Base-by-base conservation (phyloP, 2,888 invertebrate genomes). In the Lasioglossum morio region DNA sequence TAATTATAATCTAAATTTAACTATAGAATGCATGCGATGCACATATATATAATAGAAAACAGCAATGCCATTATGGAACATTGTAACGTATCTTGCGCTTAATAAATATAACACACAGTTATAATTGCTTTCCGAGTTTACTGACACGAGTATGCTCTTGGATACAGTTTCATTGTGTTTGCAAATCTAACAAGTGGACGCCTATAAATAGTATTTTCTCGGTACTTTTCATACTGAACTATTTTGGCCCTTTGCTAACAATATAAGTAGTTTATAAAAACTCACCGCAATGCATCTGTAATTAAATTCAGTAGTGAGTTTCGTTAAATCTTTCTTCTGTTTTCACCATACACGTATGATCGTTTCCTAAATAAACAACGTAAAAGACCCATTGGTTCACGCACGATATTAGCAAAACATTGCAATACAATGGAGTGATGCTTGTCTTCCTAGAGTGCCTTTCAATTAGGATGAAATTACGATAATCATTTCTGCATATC, bases 291-390 rank as follows among this genome's bases (percentile, higher is more conserved):
- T 87, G 72, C 66, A 84, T 90, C 91, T 91, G 91, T 88, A 91
- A 92, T 93, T 91, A 91, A 92, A 92, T 92, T 87, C 85, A 91
- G 90, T 89, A 90, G 87, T 89, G 87, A 73, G 81, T 86, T 88
- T 89, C 53, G 69, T 81, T 89, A 89, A 88, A 85, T 40, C 83
- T 75, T 77, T 85, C 85, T 90, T 85, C 60, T 87, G 82, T 81
- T 88, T 86, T 85, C 37, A 80, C 75, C 76, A n/a, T 84, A 79
- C 81, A 74, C 77, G 73, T 60, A 76, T 80, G 79, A 69, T 84
- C 81, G 63, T 81, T 78, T 66, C 34, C 43, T 72, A 80, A 77
- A 83, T 34, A 78, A 79, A 81, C 48, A 48, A 77, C 37, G 63
- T 74, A 79, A 73, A 66, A 12, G 79, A 88, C 27, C 72, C 77